These are phyloP conservation scores for Psittacula derbiana DNA, from an alignment of 2,797 vertebrate genomes.

Conservation along the genomic window DNA sequence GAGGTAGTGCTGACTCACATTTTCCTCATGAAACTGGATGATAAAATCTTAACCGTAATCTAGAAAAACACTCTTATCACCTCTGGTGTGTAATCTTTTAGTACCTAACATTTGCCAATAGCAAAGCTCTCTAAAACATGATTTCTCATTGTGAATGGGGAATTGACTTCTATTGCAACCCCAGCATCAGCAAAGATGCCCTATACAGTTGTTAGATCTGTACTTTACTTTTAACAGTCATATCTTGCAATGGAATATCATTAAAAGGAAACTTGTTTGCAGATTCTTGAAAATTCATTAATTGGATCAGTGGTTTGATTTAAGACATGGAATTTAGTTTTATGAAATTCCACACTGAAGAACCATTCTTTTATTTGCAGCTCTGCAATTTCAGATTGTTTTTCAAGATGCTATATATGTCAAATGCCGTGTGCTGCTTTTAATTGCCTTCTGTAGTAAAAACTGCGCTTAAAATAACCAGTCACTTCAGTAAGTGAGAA, in stretches of 20 bases:
- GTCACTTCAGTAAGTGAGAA: not conserved
- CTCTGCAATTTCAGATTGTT: not conserved
- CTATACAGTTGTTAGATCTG: not conserved
- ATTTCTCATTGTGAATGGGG: not conserved
- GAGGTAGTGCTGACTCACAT: not conserved
- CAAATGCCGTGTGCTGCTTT: not conserved
- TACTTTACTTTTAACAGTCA: not conserved
- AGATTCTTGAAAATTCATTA: not conserved
- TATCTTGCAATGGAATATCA: not conserved
- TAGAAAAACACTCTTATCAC: not conserved
- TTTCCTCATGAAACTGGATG: not conserved
- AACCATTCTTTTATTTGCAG: not conserved
- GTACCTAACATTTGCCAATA: not conserved
- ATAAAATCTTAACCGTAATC: not conserved
- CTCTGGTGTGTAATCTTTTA: not conserved
- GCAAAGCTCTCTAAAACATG: not conserved
- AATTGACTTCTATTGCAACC: not conserved
- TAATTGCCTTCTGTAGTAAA: not conserved
- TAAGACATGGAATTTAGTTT: not conserved
- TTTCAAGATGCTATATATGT: not conserved
- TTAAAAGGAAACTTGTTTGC: not conserved
- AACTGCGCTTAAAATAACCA: not conserved
- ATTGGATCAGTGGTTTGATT: not conserved
- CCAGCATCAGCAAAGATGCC: not conserved
- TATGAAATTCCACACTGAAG: not conserved